Evolutionary conservation across 2,113 vertebrate genomes (phyloP).

Genomic region (Tyrannus savana): DNA sequence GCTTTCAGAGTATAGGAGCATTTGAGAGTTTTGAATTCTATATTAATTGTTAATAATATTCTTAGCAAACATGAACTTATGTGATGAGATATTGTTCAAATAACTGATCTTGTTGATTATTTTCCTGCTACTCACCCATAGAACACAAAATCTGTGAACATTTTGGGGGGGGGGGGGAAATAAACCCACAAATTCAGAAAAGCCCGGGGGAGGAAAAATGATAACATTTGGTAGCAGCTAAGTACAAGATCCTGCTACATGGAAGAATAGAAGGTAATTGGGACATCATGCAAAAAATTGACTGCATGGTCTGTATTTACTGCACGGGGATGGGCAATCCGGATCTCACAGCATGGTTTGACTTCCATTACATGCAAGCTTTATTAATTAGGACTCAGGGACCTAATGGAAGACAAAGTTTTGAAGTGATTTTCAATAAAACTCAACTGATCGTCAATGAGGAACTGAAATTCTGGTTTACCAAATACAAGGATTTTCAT

Average conservation of each 20-base stretch:
- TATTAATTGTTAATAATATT: background rate
- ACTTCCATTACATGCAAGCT: background rate
- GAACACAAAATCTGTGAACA: background rate
- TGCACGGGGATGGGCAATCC: background rate
- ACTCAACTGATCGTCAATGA: background rate
- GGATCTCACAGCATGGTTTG: background rate
- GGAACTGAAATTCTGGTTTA: background rate
- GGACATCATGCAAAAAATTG: background rate
- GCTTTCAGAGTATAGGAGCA: background rate
- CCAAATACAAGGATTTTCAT: background rate
- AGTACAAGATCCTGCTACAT: background rate
- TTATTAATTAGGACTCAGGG: background rate
- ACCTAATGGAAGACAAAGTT: background rate
- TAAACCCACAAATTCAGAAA: background rate
- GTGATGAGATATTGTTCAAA: background rate
- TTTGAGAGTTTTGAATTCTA: background rate
- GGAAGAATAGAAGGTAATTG: background rate
- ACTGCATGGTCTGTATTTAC: background rate
- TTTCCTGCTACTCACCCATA: background rate
- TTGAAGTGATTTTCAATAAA: background rate
- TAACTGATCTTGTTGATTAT: background rate
- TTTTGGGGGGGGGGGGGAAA: fast-evolving
- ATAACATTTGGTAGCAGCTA: background rate
- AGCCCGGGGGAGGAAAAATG: background rate
- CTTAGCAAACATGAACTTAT: background rate